Evolutionary conservation across 1,140 invertebrate species (phyloP).

Genomic region (Magallana gigas): DNA sequence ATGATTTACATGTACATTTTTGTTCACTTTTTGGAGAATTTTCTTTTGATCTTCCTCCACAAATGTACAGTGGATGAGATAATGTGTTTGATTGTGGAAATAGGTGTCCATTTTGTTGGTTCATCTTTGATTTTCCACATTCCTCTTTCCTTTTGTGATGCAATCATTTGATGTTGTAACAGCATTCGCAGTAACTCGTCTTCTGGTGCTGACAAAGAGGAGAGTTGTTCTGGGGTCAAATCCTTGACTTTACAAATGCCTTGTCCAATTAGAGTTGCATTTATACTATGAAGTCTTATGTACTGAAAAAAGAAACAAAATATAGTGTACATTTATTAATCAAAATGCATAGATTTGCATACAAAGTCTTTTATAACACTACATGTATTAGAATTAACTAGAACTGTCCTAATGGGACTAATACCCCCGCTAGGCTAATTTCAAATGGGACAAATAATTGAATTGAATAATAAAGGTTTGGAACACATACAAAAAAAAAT

Average conservation of each 20-base stretch:
- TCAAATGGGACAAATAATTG: too few species aligned
- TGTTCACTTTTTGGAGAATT: neutral
- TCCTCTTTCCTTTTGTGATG: neutral
- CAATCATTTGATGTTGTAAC: neutral
- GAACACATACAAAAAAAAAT: too few species aligned
- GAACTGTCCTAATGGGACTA: too few species aligned
- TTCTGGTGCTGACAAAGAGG: neutral
- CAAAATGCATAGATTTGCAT: too few species aligned
- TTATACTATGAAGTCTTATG: neutral
- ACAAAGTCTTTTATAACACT: too few species aligned
- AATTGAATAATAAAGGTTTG: too few species aligned
- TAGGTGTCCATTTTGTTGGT: neutral
- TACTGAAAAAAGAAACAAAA: neutral
- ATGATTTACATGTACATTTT: too few species aligned
- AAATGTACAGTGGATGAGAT: neutral
- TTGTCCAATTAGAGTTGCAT: neutral
- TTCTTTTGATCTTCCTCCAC: conserved; percentile 5
- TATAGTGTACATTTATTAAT: too few species aligned
- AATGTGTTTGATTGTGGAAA: neutral
- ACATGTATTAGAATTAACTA: too few species aligned
- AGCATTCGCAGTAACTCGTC: neutral
- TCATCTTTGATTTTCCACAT: neutral
- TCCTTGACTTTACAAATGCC: neutral
- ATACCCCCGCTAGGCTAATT: too few species aligned
- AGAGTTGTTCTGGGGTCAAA: neutral